These are phyloP conservation scores for Salticus scenicus DNA, from an alignment of 2,888 invertebrate genomes.

Conservation along the genomic window DNA sequence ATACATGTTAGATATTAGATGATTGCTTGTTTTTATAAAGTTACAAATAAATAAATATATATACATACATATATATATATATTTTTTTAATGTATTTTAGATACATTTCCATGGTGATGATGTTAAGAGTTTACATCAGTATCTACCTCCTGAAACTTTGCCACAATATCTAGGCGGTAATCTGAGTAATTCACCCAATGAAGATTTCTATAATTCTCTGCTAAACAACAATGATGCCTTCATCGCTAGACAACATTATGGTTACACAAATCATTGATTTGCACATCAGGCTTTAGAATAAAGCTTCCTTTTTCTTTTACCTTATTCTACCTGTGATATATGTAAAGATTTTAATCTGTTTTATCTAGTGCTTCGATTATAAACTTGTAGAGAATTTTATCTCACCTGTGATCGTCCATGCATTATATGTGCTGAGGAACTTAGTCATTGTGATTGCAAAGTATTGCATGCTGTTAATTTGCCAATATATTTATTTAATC, in stretches of 20 bases:
- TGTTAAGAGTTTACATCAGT: conserved; percentile 39
- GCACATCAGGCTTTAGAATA: background rate
- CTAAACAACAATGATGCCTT: conserved; percentile 44
- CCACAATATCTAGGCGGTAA: conserved; percentile 49
- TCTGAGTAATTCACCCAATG: conserved; percentile 33
- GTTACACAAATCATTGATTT: conserved; percentile 25
- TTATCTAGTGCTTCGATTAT: too few species aligned
- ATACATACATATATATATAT: too few species aligned
- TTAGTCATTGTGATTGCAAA: too few species aligned
- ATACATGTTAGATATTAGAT: too few species aligned
- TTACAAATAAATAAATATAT: too few species aligned
- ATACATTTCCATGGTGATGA: conserved; percentile 56
- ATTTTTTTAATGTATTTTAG: conserved; percentile 31
- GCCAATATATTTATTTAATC: too few species aligned
- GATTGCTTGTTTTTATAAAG: too few species aligned
- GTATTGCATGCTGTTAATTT: too few species aligned
- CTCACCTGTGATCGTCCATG: too few species aligned
- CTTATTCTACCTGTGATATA: conserved; percentile 32
- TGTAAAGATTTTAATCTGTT: background rate
- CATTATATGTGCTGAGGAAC: too few species aligned
- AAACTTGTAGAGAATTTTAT: too few species aligned
- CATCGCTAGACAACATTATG: conserved; percentile 25
- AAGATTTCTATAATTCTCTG: conserved; percentile 47
- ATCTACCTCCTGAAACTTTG: conserved; percentile 49
- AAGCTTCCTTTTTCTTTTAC: background rate